Evolutionary conservation across 2,888 invertebrate genomes (phyloP), one percentile per base, ranked within the genome.

Genomic region (Tenthredo livida): DNA sequence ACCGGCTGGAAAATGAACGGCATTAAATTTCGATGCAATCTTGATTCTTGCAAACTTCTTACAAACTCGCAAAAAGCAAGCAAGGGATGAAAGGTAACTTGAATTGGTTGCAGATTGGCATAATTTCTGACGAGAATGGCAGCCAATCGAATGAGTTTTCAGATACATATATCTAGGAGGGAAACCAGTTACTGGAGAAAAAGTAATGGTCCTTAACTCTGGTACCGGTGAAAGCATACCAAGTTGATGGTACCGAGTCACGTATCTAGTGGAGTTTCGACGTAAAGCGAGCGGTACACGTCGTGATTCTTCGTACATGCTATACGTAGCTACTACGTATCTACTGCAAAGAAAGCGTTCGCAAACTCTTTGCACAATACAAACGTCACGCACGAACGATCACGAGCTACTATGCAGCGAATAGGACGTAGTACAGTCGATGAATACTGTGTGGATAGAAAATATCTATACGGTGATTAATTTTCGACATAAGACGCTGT

Each of bases 381-480:
- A 43, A 83, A 67, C 47, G 47, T 65, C 33, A 70, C 67, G 83
- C 83, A 83, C 83, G 67, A 83, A 50, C 67, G 83, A 83, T 61
- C 61, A 29, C 47, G 43, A 78, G 83, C 21, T 10, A 37, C 21
- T n/a, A 21, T n/a, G n/a, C 61, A 21, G 29, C 61, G 21, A 47
- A 47, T 21, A 21, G 37, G 10, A 67, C 17, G 67, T 33, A 67
- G 67, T 33, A 67, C 25, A 61, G 25, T 25, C 61, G 25, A 10
- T 25, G 61, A 61, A 61, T 12, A 61, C 25, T 25, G 21, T 25
- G n/a, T 25, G 1, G 61, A 25, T 54, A 54, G 6, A 54, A 54
- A 10, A 61, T 29, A n/a, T 61, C 25, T 61, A 25, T n/a, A 25
- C 10, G 25, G 61, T 61, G 25, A 3, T 25, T 61, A 25, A 21